A percentile compares a stretch with the other conserved stretches of the same genome.
Evolutionary conservation across 2,888 invertebrate genomes (phyloP).

Genomic region (Hyppa rectilinea): DNA sequence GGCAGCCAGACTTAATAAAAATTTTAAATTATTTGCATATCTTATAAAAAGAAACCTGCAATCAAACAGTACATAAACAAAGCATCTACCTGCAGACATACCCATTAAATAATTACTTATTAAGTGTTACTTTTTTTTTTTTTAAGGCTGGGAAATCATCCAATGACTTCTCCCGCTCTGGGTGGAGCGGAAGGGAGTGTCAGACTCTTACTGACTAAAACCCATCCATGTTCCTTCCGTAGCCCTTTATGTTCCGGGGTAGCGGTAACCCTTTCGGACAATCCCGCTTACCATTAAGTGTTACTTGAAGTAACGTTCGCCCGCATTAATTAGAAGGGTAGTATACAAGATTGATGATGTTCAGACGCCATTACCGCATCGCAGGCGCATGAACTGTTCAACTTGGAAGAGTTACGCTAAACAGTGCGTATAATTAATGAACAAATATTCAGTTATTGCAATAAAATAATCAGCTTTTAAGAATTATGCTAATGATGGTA

Average conservation of each 20-base stretch:
- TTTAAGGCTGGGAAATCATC: no score
- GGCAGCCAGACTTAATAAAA: constrained; percentile 5
- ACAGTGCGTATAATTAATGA: constrained; percentile 40
- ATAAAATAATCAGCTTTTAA: constrained; percentile 17
- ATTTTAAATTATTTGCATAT: neutral
- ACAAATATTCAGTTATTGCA: constrained; percentile 30
- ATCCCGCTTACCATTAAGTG: no score
- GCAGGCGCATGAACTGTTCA: constrained; percentile 30
- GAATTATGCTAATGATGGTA: neutral
- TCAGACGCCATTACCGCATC: constrained; percentile 32
- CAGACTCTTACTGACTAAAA: no score
- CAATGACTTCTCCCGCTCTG: no score
- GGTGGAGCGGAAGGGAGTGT: no score
- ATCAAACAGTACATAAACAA: constrained; percentile 21
- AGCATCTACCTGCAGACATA: constrained; percentile 18
- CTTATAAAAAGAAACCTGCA: constrained; percentile 15
- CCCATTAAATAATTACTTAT: constrained; percentile 32
- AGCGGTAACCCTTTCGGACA: no score
- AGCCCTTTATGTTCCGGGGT: no score
- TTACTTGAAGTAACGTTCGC: constrained; percentile 30
- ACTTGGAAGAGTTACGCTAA: constrained; percentile 22
- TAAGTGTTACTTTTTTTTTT: constrained; percentile 31
- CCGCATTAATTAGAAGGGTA: constrained; percentile 46
- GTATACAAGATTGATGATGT: constrained; percentile 49
- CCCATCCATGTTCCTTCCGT: no score